phyloP scores from a whole-genome alignment of 2,797 vertebrate species.

The Lates japonicus region DNA sequence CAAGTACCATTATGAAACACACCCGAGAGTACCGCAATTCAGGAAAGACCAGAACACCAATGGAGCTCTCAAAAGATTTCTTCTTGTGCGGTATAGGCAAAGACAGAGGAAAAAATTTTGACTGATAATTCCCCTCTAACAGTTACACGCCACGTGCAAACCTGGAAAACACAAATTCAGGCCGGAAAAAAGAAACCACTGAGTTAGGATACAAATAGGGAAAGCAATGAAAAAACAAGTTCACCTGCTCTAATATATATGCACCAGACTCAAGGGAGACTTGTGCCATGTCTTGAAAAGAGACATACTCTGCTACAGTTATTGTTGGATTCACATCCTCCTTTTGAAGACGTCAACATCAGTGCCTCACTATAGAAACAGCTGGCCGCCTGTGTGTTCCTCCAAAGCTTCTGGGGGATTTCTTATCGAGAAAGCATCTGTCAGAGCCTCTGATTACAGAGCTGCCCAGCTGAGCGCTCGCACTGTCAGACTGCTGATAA shows the following conservation, averaged over 20 bases:
- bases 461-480: constrained; percentile 58
- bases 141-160: constrained; percentile 34
- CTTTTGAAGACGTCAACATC: constrained; percentile 67
- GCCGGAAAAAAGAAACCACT: not conserved
- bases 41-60: constrained; percentile 81
- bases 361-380: constrained; percentile 57
- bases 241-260: constrained; percentile 43
- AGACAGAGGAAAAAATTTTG: constrained; percentile 35
- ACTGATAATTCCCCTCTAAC: constrained; percentile 51
- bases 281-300: constrained; percentile 37
- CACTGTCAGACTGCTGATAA: constrained; percentile 74
- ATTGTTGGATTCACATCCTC: constrained; percentile 57
- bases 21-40: constrained; percentile 80
- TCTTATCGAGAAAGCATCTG: constrained; percentile 85
- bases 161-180: constrained; percentile 23
- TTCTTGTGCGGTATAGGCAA: constrained; percentile 77
- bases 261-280: constrained; percentile 23
- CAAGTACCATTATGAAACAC: constrained; percentile 81
- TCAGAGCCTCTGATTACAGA: constrained; percentile 74
- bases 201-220: constrained; percentile 4
- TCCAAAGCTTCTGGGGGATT: constrained; percentile 54
- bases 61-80: constrained; percentile 69
- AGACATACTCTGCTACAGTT: constrained; percentile 44
- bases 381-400: constrained; percentile 67
- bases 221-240: not conserved